Conservation (phyloP, 2,113 vertebrate species). For the Platichthys flesus region DNA sequence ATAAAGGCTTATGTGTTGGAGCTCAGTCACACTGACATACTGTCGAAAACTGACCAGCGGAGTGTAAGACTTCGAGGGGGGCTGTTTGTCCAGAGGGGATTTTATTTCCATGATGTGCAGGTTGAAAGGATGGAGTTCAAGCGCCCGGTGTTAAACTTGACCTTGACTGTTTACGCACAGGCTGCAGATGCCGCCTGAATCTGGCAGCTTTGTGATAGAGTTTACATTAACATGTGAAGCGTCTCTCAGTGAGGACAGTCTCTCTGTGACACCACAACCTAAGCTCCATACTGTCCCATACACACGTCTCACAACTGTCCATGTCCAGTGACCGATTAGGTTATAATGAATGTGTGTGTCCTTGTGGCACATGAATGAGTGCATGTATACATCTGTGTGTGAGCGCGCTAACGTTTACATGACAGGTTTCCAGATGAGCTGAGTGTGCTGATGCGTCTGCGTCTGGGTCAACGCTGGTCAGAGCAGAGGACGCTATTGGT, state of each 20-base stretch:
- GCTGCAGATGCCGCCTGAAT: constrained; percentile 57
- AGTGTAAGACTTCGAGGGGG: not conserved
- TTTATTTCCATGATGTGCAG: constrained; percentile 23
- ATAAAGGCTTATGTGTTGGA: too few species aligned
- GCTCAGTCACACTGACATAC: too few species aligned
- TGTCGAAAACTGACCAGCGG: not conserved
- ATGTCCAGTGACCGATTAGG: not conserved
- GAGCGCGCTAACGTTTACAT: constrained; percentile 26
- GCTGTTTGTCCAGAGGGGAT: constrained; percentile 13
- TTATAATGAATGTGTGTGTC: not conserved
- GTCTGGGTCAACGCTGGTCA: constrained; percentile 23
- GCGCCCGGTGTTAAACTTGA: constrained; percentile 52
- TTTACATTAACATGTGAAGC: constrained; percentile 66
- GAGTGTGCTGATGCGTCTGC: constrained; percentile 46
- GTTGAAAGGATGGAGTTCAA: constrained; percentile 35
- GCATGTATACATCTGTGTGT: constrained; percentile 10
- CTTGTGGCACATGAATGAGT: not conserved
- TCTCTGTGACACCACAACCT: constrained; percentile 27
- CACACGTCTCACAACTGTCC: constrained; percentile 15
- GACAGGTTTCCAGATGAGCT: constrained; percentile 60
- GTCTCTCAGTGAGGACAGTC: constrained; percentile 28
- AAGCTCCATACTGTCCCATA: constrained; percentile 2
- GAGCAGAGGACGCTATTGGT: constrained; percentile 41
- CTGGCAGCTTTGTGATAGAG: constrained; percentile 75
- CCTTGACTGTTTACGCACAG: constrained; percentile 53